Evolutionary conservation across 2,797 vertebrate species (phyloP), one percentile per base, ranked within the genome.

Genomic region (Pipistrellus kuhlii): DNA sequence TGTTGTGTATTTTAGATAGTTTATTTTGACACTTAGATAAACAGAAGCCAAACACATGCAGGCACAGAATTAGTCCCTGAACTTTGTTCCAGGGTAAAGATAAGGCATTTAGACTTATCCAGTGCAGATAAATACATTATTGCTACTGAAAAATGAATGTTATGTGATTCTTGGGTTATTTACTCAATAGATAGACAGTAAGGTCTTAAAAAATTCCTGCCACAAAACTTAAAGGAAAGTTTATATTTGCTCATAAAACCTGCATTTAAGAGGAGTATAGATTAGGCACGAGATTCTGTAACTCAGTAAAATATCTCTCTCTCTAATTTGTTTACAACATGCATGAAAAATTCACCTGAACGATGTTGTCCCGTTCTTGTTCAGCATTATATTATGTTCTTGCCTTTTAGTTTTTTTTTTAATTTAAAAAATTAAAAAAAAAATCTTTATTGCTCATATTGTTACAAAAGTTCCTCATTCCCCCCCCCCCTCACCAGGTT

Each of bases 1-100:
- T 98, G 94, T 97, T 98, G 95, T 95, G 98, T 97, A 94, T 78
- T 96, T 96, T 97, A 98, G 96, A 98, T 97, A 95, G 97, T 97
- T 98, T 95, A 96, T 97, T 98, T 95, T 97, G 97, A 98, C 97
- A 98, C 95, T 96, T 96, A 98, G 97, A 98, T 98, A 98, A 98
- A 98, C 98, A 98, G 95, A 98, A 98, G 95, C 97, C 97, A 96
- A 95, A 94, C 92, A 98, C 96, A 97, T 81, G 96, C 93, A 85
- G 97, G 96, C 89, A 83, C 96, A 96, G 97, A 97, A 97, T 97
- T 97, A 98, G 96, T 96, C 97, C 95, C 84, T 98, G 98, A 98
- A 98, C 98, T 98, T 95, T 84, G 96, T 96, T 97, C 96, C 96
- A 97, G 96, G 95, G 95, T 96, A 96, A 97, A 98, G 98, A 98